Percentiles rank a stretch among this genome's conserved stretches.
Evolutionary conservation across 2,888 invertebrate species (phyloP).

Genomic region (Ophraella communa): DNA sequence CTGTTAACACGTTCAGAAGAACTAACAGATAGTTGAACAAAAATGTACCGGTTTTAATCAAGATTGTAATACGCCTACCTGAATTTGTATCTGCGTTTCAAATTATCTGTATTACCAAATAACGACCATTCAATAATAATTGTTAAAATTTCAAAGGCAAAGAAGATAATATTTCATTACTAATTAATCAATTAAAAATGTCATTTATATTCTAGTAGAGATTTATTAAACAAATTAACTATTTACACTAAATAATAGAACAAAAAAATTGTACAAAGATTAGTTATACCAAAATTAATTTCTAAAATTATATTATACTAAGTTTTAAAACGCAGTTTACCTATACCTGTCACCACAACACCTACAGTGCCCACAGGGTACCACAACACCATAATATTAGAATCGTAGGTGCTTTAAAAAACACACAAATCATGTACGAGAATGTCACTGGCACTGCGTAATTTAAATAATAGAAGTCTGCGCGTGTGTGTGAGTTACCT

Average conservation of each 20-base stretch:
- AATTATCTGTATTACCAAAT: not conserved
- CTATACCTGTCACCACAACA: not conserved
- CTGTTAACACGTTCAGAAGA: not conserved
- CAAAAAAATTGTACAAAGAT: too few relatives aligned
- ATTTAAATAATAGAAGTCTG: not conserved
- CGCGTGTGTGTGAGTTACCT: not conserved
- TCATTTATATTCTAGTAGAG: too few relatives aligned
- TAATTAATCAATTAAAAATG: not conserved
- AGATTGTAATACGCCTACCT: not conserved
- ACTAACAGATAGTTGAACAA: not conserved
- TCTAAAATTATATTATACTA: not conserved
- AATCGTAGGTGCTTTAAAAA: not conserved
- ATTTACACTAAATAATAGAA: too few relatives aligned
- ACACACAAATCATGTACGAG: not conserved
- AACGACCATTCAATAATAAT: not conserved
- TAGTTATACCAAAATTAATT: not conserved
- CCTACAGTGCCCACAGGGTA: slow-evolving; percentile 1
- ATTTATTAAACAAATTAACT: too few relatives aligned
- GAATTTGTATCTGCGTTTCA: not conserved
- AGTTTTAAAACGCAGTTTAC: not conserved
- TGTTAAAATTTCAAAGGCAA: not conserved
- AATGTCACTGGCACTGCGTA: not conserved
- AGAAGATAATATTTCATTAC: not conserved
- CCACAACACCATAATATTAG: not conserved
- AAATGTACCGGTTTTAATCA: not conserved